Percentiles rank a stretch among this genome's conserved stretches.
Conservation (phyloP, 2,888 invertebrate species). For the Rotaria sp. region DNA sequence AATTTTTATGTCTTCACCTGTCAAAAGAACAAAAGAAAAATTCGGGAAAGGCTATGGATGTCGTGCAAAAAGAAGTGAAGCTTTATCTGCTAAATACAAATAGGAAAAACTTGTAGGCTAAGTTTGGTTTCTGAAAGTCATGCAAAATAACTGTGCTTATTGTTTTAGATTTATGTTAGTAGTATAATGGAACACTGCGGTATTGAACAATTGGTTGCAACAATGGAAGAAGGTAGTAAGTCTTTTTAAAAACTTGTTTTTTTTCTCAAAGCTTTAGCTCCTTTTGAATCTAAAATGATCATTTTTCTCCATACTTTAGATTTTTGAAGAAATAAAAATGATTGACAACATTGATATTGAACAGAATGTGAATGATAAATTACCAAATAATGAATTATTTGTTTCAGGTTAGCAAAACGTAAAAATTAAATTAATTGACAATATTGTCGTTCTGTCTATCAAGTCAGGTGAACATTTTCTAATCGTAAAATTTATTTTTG, state of each 20-base stretch:
- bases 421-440: not conserved
- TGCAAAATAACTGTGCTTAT: not conserved
- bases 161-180: conserved; percentile 17
- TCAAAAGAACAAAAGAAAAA: not conserved
- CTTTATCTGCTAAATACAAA: not conserved
- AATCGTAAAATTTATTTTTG: too few species aligned
- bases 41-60: not conserved
- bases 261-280: not conserved
- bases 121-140: not conserved
- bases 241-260: not conserved
- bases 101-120: not conserved
- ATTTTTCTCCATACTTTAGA: not conserved
- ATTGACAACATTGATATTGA: not conserved
- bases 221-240: not conserved
- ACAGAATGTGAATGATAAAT: not conserved
- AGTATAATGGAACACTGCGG: not conserved
- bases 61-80: not conserved
- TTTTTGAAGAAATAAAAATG: not conserved
- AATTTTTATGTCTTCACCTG: not conserved
- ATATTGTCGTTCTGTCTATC: too few species aligned
- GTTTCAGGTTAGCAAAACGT: not conserved
- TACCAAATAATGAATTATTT: not conserved
- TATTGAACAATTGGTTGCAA: not conserved
- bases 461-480: too few species aligned
- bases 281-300: not conserved